Evolutionary conservation across 2,797 vertebrate species (phyloP), one percentile per base, ranked within the genome.

Genomic region (Hapalemur alaotrensis): DNA sequence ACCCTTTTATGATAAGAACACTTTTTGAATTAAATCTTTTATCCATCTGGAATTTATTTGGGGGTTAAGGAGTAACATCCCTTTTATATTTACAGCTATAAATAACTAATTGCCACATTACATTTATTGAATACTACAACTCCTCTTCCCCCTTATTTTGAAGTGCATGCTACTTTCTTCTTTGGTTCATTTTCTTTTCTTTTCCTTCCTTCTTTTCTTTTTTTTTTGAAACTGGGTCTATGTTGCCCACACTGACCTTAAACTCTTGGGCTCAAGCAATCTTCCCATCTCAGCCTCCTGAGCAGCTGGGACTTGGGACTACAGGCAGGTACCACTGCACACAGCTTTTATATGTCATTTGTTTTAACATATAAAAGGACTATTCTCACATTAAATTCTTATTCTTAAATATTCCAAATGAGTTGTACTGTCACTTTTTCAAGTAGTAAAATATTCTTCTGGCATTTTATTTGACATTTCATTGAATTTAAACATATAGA

Each of bases 321-420:
- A 48, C 15, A 48, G 30, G 30, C 30, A 75, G 48, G 73, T 13
- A 30, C 30, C 30, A 30, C 17, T 20, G 18, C 18, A 30, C 46
- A 9, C 46, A n/a, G 30, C 69, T 25, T 57, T 57, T 9, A 23
- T 57, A 57, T 52, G 30, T 72, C 30, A 13, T 61, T 85, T 81
- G 22, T 89, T 82, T 80, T 80, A 91, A 91, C 46, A 86, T 72
- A 32, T 59, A 25, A 35, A 91, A 86, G n/a, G 5, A 50, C 4
- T 52, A 73, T 54, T 81, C 30, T 14, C 20, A 48, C n/a, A 23
- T 67, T 76, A 75, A 82, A 67, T 52, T 65, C 17, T 89, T 91
- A 76, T 85, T 94, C 63, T 59, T 86, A 72, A 93, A 57, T 38
- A 80, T 86, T 73, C 32, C 75, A 95, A 87, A 95, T 57, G 32